Percentiles rank a stretch among this genome's conserved stretches.
These are phyloP conservation scores for Mus pahari DNA, from an alignment of 2,113 vertebrate genomes.

Conservation along the genomic window DNA sequence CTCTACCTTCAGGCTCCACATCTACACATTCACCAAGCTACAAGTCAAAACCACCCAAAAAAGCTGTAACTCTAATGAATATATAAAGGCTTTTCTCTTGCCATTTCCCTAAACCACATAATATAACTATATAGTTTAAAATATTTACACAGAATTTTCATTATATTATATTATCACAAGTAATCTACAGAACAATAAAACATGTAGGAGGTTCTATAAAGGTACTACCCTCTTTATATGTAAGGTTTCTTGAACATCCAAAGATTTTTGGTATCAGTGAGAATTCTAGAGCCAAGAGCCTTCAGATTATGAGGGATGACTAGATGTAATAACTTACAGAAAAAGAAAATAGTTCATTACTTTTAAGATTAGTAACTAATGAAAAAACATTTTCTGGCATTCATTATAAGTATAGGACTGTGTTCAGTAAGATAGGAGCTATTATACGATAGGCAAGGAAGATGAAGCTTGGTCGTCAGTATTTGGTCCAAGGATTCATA, in stretches of 20 bases:
- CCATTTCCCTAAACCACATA: background rate
- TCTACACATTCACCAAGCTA: background rate
- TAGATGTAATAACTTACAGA: background rate
- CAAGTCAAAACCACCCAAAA: background rate
- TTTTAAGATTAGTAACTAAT: background rate
- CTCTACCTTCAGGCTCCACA: background rate
- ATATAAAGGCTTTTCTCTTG: background rate
- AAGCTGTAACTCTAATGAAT: background rate
- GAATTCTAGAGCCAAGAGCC: background rate
- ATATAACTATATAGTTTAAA: background rate
- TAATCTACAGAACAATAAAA: background rate
- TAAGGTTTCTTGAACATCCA: background rate
- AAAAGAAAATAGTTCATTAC: background rate
- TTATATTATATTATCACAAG: background rate
- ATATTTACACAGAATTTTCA: background rate
- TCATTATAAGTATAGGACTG: background rate
- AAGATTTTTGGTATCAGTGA: background rate
- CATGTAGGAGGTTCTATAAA: background rate
- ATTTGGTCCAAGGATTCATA: background rate
- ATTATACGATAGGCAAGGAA: background rate
- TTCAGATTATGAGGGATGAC: background rate
- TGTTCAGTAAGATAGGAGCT: background rate
- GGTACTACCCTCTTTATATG: background rate
- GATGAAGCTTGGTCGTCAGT: background rate
- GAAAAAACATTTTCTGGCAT: conserved; percentile 12